Evolutionary conservation across 1,140 invertebrate species (phyloP).

Genomic region (Calycopis cecrops): DNA sequence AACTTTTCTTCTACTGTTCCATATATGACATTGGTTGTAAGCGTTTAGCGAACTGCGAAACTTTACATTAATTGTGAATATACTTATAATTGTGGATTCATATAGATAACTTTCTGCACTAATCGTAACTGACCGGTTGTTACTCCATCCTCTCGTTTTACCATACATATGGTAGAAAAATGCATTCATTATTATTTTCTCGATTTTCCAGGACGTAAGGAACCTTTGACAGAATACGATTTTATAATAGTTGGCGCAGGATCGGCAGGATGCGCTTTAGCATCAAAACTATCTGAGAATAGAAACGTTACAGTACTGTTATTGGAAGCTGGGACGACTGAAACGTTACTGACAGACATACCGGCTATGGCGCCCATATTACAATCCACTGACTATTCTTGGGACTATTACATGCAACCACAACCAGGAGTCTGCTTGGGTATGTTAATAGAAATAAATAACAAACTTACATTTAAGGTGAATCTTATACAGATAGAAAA

Average conservation of each 20-base stretch:
- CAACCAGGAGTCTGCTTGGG: slow-evolving; percentile 78
- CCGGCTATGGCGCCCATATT: slow-evolving; percentile 78
- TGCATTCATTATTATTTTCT: no score
- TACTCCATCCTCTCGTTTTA: no score
- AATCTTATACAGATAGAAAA: no score
- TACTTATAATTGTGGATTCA: no score
- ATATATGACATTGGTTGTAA: no score
- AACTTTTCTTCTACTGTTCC: no score
- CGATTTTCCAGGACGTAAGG: slow-evolving; percentile 32
- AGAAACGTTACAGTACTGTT: slow-evolving; percentile 78
- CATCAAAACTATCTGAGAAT: slow-evolving; percentile 78
- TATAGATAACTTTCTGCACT: no score
- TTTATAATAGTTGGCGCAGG: slow-evolving; percentile 91
- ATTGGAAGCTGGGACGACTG: slow-evolving; percentile 80
- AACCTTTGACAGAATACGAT: slow-evolving; percentile 78
- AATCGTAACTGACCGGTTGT: no score
- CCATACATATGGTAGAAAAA: no score
- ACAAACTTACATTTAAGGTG: no score
- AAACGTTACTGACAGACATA: slow-evolving; percentile 80
- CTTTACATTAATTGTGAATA: no score
- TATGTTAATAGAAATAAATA: slow-evolving; percentile 14
- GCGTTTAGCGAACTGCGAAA: no score
- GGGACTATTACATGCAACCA: slow-evolving; percentile 82
- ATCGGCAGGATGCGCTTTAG: slow-evolving; percentile 76
- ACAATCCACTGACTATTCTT: slow-evolving; percentile 79